A percentile compares a stretch with the other conserved stretches of the same genome.
These are phyloP conservation scores for Halcyon badia DNA, from an alignment of 2,797 vertebrate genomes.

Conservation along the genomic window DNA sequence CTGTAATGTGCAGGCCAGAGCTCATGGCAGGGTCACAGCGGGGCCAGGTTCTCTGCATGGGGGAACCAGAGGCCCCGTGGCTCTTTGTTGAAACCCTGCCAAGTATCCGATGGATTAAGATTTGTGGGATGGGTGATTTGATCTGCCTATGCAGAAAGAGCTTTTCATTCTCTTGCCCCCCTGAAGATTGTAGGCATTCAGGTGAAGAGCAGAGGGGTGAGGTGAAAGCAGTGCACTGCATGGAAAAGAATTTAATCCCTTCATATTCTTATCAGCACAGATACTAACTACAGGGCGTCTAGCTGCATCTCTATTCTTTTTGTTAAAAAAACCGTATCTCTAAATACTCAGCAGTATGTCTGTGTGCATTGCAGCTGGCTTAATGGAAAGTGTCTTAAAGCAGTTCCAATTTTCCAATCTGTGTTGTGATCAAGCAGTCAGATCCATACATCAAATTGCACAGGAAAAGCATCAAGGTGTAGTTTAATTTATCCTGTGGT, in stretches of 20 bases:
- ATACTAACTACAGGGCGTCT: neutral
- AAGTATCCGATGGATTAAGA: conserved; percentile 44
- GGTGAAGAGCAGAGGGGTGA: neutral
- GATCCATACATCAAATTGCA: neutral
- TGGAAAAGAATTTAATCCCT: neutral
- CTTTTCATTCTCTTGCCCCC: neutral
- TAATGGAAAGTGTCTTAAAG: conserved; percentile 4
- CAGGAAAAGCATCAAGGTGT: neutral
- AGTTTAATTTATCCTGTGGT: neutral
- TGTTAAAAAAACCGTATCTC: neutral
- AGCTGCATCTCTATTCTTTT: neutral
- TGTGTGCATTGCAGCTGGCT: neutral
- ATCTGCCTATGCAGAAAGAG: conserved; percentile 25
- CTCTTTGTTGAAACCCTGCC: conserved; percentile 64
- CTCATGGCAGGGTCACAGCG: conserved; percentile 33
- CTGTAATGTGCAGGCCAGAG: neutral
- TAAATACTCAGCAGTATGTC: neutral
- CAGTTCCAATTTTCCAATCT: neutral
- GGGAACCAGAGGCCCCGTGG: conserved; percentile 13
- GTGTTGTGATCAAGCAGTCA: neutral
- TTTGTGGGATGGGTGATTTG: conserved; percentile 30
- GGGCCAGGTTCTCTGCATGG: conserved; percentile 43
- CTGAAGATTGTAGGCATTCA: conserved; percentile 2
- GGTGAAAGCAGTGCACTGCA: neutral
- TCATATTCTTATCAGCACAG: neutral